Conservation (phyloP, 2,113 vertebrate species). For the Myotis lucifugus region DNA sequence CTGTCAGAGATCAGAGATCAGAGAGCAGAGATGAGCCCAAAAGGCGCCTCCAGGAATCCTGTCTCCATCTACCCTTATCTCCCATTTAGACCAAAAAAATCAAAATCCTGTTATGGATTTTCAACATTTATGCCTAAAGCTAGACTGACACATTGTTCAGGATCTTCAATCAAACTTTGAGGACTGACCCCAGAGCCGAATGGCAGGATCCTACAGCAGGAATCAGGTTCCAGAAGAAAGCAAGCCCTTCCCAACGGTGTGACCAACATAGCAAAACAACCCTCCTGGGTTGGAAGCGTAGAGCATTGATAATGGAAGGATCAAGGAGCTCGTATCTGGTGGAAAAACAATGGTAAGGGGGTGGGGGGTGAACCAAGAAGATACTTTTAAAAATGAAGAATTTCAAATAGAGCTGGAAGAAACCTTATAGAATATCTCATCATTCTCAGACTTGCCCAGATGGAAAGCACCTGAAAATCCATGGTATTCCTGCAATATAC, state of each 20-base stretch:
- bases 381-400: neutral
- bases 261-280: neutral
- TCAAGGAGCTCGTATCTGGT: neutral
- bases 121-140: neutral
- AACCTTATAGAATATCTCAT: neutral
- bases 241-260: neutral
- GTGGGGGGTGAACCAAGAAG: neutral
- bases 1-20: neutral
- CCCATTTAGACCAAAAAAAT: neutral
- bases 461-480: constrained; percentile 58
- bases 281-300: neutral
- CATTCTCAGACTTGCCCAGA: constrained; percentile 31
- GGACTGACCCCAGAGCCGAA: neutral
- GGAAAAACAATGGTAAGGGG: neutral
- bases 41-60: neutral
- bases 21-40: neutral
- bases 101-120: neutral
- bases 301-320: neutral
- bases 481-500: constrained; percentile 7
- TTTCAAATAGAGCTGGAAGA: constrained; percentile 24
- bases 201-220: neutral
- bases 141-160: neutral
- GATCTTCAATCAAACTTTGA: neutral
- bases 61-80: neutral
- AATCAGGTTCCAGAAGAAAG: neutral